Base-by-base conservation (phyloP, 2,113 vertebrate genomes). In the Protomyctophum bolini region DNA sequence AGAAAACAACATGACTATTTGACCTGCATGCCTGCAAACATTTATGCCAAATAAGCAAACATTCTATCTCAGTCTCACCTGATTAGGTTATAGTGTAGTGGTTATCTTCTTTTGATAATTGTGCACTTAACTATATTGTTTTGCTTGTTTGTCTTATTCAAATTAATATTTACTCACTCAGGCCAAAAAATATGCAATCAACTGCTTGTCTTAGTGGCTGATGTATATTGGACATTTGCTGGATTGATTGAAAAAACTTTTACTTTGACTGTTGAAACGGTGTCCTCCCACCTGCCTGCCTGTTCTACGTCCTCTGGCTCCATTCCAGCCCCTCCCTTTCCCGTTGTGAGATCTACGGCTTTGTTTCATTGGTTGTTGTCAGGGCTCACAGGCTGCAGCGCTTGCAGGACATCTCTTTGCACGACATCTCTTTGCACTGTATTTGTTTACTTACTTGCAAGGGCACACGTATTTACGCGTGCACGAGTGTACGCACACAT, bases 291-390 rank as follows among this genome's bases (percentile, higher is more conserved):
- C 33, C 33, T 41, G 21, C 21, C 1, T 41, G 33, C 33, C 33
- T 41, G 33, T 41, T 1, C 33, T 29, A 3, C 64, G 51, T 14
- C 33, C 29, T 7, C 50, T 14, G 10, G 50, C 64, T 33, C 52
- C 21, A 33, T 7, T 29, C 4, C 2, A 21, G 33, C 33, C 33
- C 46, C 52, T 6, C 7, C 54, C 11, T 46, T 58, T 10, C 10
- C 56, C 10, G 10, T 28, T 14, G 54, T 41, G 7, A 41, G 33
- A 12, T 55, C 67, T 10, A 48, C 58, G 73, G 68, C 21, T 73
- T 67, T 79, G 68, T 59, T 73, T 14, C 54, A 63, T 59, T 14
- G 58, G 28, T 72, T 60, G 55, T 58, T 67, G 80, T 15, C 65
- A 75, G 58, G 52, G 68, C 58, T 63, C 64, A 65, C 70, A 67